Evolutionary conservation across 2,113 vertebrate species (phyloP).

Genomic region (Etia nguti): DNA sequence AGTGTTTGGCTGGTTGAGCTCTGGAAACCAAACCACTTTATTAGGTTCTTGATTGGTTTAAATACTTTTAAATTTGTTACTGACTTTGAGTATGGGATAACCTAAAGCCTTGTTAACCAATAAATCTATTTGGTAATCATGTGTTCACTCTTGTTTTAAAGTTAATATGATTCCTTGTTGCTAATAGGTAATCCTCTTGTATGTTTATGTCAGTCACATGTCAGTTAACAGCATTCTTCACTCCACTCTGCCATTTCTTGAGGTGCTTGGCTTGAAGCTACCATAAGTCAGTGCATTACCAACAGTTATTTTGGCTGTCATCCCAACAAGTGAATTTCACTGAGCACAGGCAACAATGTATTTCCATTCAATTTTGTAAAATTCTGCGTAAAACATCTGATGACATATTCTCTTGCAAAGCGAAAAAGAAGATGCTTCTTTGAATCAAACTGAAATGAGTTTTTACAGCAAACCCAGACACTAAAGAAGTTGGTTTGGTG

Average conservation of each 20-base stretch:
- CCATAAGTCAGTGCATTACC: neutral
- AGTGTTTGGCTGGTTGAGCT: neutral
- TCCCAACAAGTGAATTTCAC: neutral
- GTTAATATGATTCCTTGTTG: neutral
- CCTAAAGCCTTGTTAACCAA: neutral
- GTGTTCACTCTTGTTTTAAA: neutral
- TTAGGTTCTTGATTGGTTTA: neutral
- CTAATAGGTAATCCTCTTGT: neutral
- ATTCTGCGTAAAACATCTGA: neutral
- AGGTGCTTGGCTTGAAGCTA: neutral
- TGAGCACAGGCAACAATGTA: neutral
- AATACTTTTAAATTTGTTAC: neutral
- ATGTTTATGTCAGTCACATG: neutral
- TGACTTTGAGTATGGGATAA: neutral
- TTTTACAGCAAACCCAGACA: neutral
- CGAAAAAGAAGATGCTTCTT: neutral
- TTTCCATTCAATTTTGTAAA: neutral
- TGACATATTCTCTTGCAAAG: neutral
- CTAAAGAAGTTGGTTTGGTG: neutral
- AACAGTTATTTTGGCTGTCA: neutral
- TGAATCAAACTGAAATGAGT: neutral
- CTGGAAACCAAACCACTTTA: neutral
- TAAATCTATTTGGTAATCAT: neutral
- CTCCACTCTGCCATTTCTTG: neutral
- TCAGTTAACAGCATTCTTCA: neutral